Evolutionary conservation across 2,888 invertebrate genomes (phyloP), one percentile per base, ranked within the genome.

Genomic region (Rambutsinella grinnellia): DNA sequence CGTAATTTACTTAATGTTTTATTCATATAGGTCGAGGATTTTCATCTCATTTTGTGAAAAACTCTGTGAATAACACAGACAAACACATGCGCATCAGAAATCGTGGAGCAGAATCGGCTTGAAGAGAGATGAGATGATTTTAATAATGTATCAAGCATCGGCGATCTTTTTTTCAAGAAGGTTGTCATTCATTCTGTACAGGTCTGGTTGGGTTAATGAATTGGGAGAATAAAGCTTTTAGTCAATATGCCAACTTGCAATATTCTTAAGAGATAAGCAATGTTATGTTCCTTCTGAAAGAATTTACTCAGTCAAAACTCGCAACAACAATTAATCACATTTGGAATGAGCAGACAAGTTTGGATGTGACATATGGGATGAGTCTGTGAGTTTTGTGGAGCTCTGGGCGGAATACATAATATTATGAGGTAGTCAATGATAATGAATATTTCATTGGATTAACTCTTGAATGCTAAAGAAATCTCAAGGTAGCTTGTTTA

Each of bases 21-120:
- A 71, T 71, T 71, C 71, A 71, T 71, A 71, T 63, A 71, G 71
- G 71, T 71, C 63, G 71, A 65, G 71, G 62, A 63, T 71, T 62
- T 62, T 63, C 56, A 63, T 71, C 71, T 71, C 71, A 71, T 71
- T 63, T 63, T 49, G 49, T 24, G 49, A 63, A 63, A 56, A 63
- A 23, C 23, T 58, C 57, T 21, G 51, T 44, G 24, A 23, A 44
- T 24, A 15, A 46, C 24, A 15, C 6, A 26, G n/a, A 36, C 36
- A 23, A 24, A 21, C 36, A 54, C 3, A 36, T 49, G 23, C 49
- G 47, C 21, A 46, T 65, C 26, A 51, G 46, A 28, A 17, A 36
- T 24, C 62, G 17, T 15, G 10, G 28, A 13, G 15, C 23, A 51
- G 10, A 6, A 21, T 23, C 17, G 13, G 21, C 10, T 13, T 6